Evolutionary conservation across 2,113 vertebrate genomes (phyloP).

Genomic region (Crotalus viridis): DNA sequence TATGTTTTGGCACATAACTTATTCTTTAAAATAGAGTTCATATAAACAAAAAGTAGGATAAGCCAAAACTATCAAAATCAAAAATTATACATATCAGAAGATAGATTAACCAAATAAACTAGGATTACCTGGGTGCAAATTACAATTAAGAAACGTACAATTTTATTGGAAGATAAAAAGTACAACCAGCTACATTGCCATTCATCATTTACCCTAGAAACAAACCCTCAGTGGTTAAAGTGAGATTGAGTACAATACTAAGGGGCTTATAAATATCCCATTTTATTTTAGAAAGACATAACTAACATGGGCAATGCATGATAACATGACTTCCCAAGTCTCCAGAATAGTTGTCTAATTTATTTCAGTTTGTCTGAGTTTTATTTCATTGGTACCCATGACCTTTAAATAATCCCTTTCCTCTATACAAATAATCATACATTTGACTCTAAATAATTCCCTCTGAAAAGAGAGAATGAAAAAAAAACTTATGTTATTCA

Average conservation of each 20-base stretch:
- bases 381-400: neutral
- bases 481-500: neutral
- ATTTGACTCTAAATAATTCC: neutral
- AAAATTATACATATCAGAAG: neutral
- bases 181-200: neutral
- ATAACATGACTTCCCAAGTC: neutral
- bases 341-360: neutral
- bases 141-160: neutral
- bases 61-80: neutral
- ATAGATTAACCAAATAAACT: neutral
- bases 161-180: neutral
- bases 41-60: neutral
- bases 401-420: neutral
- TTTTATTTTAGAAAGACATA: neutral
- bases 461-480: neutral
- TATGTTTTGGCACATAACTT: neutral
- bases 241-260: neutral
- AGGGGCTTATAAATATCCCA: neutral
- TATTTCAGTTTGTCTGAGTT: neutral
- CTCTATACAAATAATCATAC: neutral
- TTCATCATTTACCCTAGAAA: neutral
- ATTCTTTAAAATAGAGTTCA: neutral
- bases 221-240: neutral
- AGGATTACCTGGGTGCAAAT: neutral
- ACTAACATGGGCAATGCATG: neutral